Conservation (phyloP, 2,113 vertebrate species). For the Colistium nudipinnis region DNA sequence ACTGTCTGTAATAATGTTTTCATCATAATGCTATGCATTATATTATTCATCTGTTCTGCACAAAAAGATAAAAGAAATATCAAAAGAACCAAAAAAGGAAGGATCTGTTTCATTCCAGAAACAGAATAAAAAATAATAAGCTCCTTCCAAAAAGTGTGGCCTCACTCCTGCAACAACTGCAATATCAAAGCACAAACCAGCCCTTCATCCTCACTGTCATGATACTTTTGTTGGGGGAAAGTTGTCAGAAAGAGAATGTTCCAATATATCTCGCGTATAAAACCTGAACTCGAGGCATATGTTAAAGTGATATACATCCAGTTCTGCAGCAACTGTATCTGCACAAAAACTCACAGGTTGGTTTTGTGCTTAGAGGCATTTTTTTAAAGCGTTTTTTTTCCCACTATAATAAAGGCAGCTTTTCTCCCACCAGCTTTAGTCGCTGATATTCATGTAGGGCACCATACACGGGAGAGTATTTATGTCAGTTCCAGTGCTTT, state of each 20-base stretch:
- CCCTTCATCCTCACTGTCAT: not conserved
- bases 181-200: conserved; percentile 7
- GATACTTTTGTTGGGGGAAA: not conserved
- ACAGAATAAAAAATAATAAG: not conserved
- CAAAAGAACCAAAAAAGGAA: too few relatives aligned
- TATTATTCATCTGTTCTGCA: not conserved
- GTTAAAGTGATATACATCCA: not conserved
- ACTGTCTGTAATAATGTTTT: not conserved
- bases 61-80: not conserved
- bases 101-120: not conserved
- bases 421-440: not conserved
- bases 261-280: not conserved
- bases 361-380: not conserved
- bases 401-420: not conserved
- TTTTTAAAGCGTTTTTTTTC: not conserved
- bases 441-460: not conserved
- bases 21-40: not conserved
- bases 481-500: not conserved
- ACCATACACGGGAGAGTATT: not conserved
- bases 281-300: not conserved
- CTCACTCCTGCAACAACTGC: conserved; percentile 12
- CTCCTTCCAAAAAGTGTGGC: not conserved
- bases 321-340: not conserved
- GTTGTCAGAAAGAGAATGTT: not conserved
- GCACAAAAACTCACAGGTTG: not conserved